Conservation (phyloP, 2,113 vertebrate genomes). For the Accipiter virgatus region DNA sequence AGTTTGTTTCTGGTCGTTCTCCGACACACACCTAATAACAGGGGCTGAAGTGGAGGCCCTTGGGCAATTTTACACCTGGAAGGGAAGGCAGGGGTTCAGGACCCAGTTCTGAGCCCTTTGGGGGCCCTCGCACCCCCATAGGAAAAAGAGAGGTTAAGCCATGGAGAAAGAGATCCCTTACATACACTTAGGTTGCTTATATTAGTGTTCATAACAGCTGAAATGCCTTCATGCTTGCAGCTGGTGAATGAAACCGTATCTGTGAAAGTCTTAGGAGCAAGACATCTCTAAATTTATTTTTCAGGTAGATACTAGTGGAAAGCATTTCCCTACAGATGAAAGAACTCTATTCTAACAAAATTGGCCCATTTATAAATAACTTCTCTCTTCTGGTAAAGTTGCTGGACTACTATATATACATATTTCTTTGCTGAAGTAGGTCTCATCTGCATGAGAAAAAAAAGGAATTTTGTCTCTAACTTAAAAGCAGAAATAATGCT, state of each 20-base stretch:
- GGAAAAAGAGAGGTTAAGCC: not conserved
- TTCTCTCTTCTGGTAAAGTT: not conserved
- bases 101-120: not conserved
- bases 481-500: slow-evolving; percentile 18
- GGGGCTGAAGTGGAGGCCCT: not conserved
- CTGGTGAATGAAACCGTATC: not conserved
- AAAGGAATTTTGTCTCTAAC: not conserved
- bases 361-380: not conserved
- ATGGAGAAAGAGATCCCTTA: not conserved
- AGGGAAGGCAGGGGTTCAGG: not conserved
- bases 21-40: not conserved
- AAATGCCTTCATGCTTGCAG: not conserved
- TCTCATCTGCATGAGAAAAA: slow-evolving; percentile 37
- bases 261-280: not conserved
- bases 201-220: not conserved
- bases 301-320: not conserved
- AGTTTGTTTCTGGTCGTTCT: not conserved
- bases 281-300: not conserved
- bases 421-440: not conserved
- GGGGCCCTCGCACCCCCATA: fast-evolving
- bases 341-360: not conserved
- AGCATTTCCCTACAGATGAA: not conserved
- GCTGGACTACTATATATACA: not conserved
- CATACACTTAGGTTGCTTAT: not conserved
- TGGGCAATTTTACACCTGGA: not conserved